phyloP scores from a whole-genome alignment of 1,140 invertebrate species.

The Lordiphosa mommai region DNA sequence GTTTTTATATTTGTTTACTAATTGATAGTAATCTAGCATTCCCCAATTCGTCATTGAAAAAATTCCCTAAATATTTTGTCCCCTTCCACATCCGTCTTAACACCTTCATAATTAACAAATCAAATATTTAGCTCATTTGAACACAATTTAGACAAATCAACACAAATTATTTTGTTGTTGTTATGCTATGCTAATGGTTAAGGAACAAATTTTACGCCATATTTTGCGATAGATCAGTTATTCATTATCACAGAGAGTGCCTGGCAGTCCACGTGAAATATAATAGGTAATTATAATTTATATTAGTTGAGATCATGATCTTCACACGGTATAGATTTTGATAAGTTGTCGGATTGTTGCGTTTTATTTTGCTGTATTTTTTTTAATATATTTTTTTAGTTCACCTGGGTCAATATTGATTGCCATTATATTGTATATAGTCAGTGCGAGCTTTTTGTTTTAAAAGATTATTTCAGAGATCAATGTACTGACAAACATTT shows the following conservation, averaged over 20 bases:
- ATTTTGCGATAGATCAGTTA: slow-evolving; percentile 8
- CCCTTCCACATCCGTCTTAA: not conserved
- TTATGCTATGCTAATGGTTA: not conserved
- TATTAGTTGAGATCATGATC: slow-evolving; percentile 10
- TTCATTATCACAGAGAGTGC: not conserved
- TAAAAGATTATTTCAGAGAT: slow-evolving; percentile 6
- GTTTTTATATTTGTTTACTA: too few relatives aligned
- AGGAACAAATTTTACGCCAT: not conserved
- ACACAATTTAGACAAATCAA: not conserved
- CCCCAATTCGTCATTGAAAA: not conserved
- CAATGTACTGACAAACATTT: slow-evolving; percentile 1
- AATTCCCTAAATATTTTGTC: not conserved
- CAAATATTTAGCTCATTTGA: not conserved
- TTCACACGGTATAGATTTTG: not conserved
- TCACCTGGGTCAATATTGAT: slow-evolving; percentile 7
- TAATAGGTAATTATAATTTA: not conserved
- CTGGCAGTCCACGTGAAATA: not conserved
- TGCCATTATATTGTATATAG: not conserved
- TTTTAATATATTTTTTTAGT: not conserved
- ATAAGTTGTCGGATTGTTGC: not conserved
- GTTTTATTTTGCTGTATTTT: not conserved
- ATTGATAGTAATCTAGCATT: too few relatives aligned
- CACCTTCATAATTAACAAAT: not conserved
- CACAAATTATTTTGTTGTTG: not conserved
- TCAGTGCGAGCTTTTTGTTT: not conserved